Percentiles rank a stretch among this genome's conserved stretches.
These are phyloP conservation scores for Diloba caeruleocephala DNA, from an alignment of 2,888 invertebrate genomes.

Conservation along the genomic window DNA sequence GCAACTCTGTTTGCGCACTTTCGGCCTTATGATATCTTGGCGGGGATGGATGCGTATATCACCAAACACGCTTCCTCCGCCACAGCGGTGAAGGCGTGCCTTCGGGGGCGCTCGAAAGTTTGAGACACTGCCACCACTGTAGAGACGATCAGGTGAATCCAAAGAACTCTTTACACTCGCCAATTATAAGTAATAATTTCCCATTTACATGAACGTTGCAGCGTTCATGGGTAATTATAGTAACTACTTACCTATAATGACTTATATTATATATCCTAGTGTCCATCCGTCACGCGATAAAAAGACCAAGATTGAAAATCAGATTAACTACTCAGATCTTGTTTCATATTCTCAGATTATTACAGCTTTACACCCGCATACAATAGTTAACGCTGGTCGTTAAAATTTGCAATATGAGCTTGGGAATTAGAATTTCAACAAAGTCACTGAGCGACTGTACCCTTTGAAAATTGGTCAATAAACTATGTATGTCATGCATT, in stretches of 20 bases:
- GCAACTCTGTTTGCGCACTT: not conserved
- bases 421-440: conserved; percentile 2
- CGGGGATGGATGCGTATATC: no score
- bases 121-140: no score
- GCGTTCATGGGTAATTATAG: conserved; percentile 57
- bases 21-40: no score
- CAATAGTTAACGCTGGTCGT: conserved; percentile 8
- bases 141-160: conserved; percentile 57
- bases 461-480: conserved; percentile 15
- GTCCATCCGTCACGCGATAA: conserved; percentile 55
- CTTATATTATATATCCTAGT: conserved; percentile 51
- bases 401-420: conserved; percentile 8
- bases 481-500: not conserved
- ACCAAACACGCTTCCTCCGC: no score
- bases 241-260: conserved; percentile 53
- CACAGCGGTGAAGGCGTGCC: no score
- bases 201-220: conserved; percentile 50
- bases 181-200: conserved; percentile 44
- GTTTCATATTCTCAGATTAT: conserved; percentile 23
- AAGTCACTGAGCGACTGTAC: not conserved
- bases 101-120: no score
- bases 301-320: conserved; percentile 48
- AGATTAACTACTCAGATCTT: conserved; percentile 34
- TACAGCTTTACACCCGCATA: conserved; percentile 8
- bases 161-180: conserved; percentile 51